These are phyloP conservation scores for Eledone cirrhosa DNA, from an alignment of 2,888 invertebrate species.

Conservation along the genomic window DNA sequence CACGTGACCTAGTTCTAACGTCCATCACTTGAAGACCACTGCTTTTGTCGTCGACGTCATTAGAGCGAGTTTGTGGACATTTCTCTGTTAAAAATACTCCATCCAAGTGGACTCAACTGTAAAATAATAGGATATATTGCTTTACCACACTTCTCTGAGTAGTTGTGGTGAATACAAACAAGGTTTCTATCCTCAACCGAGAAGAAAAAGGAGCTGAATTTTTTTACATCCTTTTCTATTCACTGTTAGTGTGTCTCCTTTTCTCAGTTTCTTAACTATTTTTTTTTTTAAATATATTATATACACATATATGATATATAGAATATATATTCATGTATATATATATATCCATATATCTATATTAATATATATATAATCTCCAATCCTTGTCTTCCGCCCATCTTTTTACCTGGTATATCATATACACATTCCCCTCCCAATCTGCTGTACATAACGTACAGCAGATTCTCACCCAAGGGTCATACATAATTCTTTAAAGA, in stretches of 20 bases:
- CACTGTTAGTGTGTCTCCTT: slow-evolving; percentile 20
- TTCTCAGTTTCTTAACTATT: not conserved
- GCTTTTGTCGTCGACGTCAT: slow-evolving; percentile 13
- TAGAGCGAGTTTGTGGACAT: slow-evolving; percentile 18
- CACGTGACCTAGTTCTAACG: slow-evolving; percentile 20
- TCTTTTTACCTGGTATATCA: not conserved
- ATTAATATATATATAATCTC: not conserved
- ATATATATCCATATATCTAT: not conserved
- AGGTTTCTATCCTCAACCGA: slow-evolving; percentile 23
- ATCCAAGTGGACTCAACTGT: slow-evolving; percentile 9
- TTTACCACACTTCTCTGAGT: slow-evolving; percentile 18
- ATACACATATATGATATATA: not conserved
- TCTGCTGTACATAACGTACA: too few relatives aligned
- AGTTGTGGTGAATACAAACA: slow-evolving; percentile 16
- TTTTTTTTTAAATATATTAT: not conserved
- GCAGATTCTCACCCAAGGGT: too few relatives aligned
- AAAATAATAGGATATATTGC: slow-evolving; percentile 26
- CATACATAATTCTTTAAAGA: too few relatives aligned
- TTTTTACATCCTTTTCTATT: slow-evolving; percentile 17
- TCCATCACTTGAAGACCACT: not conserved
- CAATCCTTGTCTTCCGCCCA: not conserved
- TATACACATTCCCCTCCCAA: too few relatives aligned
- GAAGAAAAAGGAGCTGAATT: slow-evolving; percentile 27
- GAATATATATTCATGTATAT: too few relatives aligned
- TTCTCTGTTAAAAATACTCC: slow-evolving; percentile 20